Evolutionary conservation across 2,113 vertebrate species (phyloP).

Genomic region (Taxidea taxus): DNA sequence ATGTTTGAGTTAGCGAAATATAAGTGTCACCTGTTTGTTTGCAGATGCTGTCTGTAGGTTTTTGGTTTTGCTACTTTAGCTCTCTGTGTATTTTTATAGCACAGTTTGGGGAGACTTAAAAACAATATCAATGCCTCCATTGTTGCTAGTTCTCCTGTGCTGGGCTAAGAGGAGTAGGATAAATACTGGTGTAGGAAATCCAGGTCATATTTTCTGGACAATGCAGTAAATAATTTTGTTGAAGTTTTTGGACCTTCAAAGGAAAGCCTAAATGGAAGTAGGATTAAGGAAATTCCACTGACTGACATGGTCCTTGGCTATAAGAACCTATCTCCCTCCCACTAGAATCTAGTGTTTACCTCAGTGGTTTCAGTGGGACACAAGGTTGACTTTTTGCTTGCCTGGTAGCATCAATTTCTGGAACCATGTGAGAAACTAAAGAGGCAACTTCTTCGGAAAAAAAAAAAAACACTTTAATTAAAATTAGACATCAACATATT

Average conservation of each 20-base stretch:
- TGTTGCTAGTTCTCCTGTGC: background rate
- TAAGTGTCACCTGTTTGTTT: background rate
- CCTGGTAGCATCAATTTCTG: background rate
- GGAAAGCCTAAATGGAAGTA: background rate
- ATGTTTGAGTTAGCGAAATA: background rate
- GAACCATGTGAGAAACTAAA: background rate
- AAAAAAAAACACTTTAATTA: background rate
- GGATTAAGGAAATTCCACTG: background rate
- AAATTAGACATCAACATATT: background rate
- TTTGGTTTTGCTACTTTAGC: background rate
- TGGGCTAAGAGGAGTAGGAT: background rate
- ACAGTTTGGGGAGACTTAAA: background rate
- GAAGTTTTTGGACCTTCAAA: background rate
- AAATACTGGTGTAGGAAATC: background rate
- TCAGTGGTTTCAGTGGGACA: background rate
- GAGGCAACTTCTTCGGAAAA: background rate
- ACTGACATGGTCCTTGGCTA: accelerated
- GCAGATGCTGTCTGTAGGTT: background rate
- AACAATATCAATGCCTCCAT: background rate
- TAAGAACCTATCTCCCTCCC: background rate
- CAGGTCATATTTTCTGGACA: background rate
- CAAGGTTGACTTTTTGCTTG: background rate
- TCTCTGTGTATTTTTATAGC: background rate
- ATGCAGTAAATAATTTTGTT: background rate
- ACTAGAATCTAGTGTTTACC: background rate